Base-by-base conservation (phyloP, 2,113 vertebrate genomes). In the Anoura caudifer region DNA sequence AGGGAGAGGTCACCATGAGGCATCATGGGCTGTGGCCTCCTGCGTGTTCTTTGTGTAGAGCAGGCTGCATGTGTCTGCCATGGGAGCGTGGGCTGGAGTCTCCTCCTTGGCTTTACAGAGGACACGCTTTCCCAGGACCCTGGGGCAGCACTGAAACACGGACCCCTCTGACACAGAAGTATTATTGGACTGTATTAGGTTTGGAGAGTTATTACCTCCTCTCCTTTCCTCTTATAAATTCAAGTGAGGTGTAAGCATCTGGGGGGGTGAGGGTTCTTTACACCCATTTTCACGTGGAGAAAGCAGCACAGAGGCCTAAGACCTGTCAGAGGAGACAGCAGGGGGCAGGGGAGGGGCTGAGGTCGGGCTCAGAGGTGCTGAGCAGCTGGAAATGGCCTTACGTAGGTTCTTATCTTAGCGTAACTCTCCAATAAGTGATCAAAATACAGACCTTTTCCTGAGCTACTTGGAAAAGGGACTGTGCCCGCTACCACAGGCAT, bases 401-500 rank as follows among this genome's bases (percentile, higher is more conserved):
- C 14, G 3, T 38, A 59, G 45, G 4, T 47, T 61, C 43, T 89
- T 59, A n/a, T 47, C 47, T 86, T 87, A 81, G 19, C 16, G 22
- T 77, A 59, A 26, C 56, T 59, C 22, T 26, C 56, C 56, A 59
- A 59, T 26, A 59, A 26, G 24, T 26, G 24, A 59, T 26, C 24
- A 59, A 59, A 59, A 59, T 26, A 59, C 22, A 59, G 56, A 59
- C 24, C 56, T 59, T 26, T 59, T 59, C 56, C 56, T 59, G 56
- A 26, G 76, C 56, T 83, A 36, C 36, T 69, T 86, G 88, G 76
- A 83, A 77, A 47, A 87, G 90, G 76, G 84, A 67, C 70, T 73
- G 61, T 10, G 7, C 76, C 59, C 56, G 13, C 43, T 73, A 87
- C 8, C 63, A 31, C 3, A 54, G 47, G 50, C 8, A 67, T 65